Percentiles rank a stretch among this genome's conserved stretches.
Conservation (phyloP, 2,888 invertebrate species). For the Rhorus exstirpatorius region DNA sequence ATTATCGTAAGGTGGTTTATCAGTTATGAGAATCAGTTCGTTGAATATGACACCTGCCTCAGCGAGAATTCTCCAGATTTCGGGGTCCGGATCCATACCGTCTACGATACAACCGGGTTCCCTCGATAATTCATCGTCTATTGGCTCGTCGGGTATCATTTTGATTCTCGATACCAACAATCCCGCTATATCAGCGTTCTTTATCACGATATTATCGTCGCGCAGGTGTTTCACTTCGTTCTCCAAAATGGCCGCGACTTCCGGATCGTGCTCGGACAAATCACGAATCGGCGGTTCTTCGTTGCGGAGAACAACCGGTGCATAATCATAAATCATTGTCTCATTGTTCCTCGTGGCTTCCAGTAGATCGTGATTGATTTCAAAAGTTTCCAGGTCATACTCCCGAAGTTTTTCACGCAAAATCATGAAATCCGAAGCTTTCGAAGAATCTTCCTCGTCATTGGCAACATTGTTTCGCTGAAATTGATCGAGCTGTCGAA, state of each 20-base stretch:
- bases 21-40: conserved; percentile 87
- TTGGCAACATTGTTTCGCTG: background rate
- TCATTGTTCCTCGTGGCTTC: conserved; percentile 77
- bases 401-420: conserved; percentile 68
- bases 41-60: conserved; percentile 87
- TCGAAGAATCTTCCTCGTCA: conserved; percentile 51
- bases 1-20: conserved; percentile 86
- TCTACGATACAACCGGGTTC: conserved; percentile 89
- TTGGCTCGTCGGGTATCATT: conserved; percentile 79
- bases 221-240: conserved; percentile 87
- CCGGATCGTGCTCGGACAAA: conserved; percentile 72
- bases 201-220: conserved; percentile 85
- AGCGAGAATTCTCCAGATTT: conserved; percentile 86
- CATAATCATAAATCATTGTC: conserved; percentile 82
- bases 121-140: conserved; percentile 69
- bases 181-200: conserved; percentile 86
- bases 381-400: conserved; percentile 79
- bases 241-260: conserved; percentile 84
- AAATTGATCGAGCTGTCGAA: conserved; percentile 69
- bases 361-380: conserved; percentile 84
- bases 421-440: conserved; percentile 76
- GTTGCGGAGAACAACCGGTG: conserved; percentile 84
- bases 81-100: conserved; percentile 87
- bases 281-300: conserved; percentile 69
- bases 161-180: conserved; percentile 85